Evolutionary conservation across 2,113 vertebrate genomes (phyloP).

Genomic region (Lasiurus borealis): DNA sequence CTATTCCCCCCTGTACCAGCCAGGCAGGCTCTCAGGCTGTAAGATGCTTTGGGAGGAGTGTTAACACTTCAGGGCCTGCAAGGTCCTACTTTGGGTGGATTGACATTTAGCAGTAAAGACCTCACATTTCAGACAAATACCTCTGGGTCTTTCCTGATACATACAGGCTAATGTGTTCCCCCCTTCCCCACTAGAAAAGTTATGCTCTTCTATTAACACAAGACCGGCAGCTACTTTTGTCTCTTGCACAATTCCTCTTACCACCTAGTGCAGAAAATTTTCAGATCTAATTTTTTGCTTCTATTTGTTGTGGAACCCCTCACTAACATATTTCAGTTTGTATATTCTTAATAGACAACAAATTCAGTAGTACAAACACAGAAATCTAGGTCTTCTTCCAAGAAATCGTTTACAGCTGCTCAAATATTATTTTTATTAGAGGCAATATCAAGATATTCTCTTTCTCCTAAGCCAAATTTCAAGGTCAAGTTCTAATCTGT

Average conservation of each 20-base stretch:
- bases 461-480: conserved; percentile 13
- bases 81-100: conserved; percentile 46
- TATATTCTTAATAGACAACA: conserved; percentile 26
- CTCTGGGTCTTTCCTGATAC: conserved; percentile 35
- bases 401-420: not conserved
- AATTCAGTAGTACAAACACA: conserved; percentile 25
- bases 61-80: conserved; percentile 68
- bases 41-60: conserved; percentile 63
- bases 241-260: not conserved
- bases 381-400: not conserved
- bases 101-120: conserved; percentile 53
- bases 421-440: conserved; percentile 51
- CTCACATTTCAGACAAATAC: conserved; percentile 41
- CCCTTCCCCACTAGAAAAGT: not conserved
- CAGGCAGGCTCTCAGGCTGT: conserved; percentile 41
- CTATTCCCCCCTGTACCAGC: conserved; percentile 69
- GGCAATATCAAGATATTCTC: not conserved
- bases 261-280: not conserved
- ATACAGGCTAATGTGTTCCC: not conserved
- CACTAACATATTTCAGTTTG: not conserved
- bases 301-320: not conserved
- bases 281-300: not conserved
- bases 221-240: not conserved
- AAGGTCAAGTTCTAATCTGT: conserved; percentile 40
- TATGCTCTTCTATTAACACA: not conserved